A percentile compares a stretch with the other conserved stretches of the same genome.
Conservation (phyloP, 1,140 invertebrate genomes). For the Micrasema longulum region DNA sequence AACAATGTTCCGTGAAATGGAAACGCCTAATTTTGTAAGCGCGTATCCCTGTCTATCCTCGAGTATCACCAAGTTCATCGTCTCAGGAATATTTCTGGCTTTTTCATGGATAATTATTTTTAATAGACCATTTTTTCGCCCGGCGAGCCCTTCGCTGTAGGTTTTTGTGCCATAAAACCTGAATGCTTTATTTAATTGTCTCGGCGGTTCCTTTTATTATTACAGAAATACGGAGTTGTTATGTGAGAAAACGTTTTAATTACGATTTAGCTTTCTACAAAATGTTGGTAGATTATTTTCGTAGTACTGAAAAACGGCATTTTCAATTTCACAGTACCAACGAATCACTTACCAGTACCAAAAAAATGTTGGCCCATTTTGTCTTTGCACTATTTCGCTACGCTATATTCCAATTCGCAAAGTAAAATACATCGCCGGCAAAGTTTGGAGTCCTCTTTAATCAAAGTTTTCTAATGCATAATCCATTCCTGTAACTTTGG, state of each 20-base stretch:
- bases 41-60: conserved; percentile 1
- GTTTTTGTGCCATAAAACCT: conserved; percentile 28
- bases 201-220: conserved; percentile 30
- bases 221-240: conserved; percentile 17
- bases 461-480: conserved; percentile 53
- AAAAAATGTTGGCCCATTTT: no score
- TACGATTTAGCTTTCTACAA: background rate
- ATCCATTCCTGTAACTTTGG: conserved; percentile 43
- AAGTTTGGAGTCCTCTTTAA: conserved; percentile 42
- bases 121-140: conserved; percentile 30
- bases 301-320: no score
- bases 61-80: conserved; percentile 10
- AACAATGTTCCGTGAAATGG: conserved; percentile 35
- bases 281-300: no score
- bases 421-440: conserved; percentile 6
- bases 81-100: conserved; percentile 30
- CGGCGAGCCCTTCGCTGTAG: conserved; percentile 6
- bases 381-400: no score
- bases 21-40: conserved; percentile 30
- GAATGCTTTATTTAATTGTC: conserved; percentile 39
- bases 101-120: conserved; percentile 44
- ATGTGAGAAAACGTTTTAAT: conserved; percentile 13
- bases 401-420: background rate
- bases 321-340: no score
- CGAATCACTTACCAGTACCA: no score